A percentile compares a stretch with the other conserved stretches of the same genome.
Conservation (phyloP, 2,888 invertebrate genomes). For the Pyrocoelia pectoralis region DNA sequence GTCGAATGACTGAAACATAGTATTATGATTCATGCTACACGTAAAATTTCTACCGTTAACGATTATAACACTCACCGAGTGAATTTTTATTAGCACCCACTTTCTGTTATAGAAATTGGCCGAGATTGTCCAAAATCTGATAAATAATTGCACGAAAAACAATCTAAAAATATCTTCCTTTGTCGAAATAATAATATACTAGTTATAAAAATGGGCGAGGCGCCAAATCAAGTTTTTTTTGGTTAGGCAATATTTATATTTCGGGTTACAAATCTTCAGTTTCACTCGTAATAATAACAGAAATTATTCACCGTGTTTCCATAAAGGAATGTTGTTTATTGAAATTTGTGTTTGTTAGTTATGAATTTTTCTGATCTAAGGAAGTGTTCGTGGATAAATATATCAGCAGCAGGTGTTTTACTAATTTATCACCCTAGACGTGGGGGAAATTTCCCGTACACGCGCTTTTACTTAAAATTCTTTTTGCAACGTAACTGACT, state of each 20-base stretch:
- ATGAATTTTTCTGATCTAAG: neutral
- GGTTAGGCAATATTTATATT: slow-evolving; percentile 9
- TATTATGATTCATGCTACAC: neutral
- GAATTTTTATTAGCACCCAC: no score
- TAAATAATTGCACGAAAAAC: neutral
- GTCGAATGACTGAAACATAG: neutral
- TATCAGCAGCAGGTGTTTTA: neutral
- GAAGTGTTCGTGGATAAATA: neutral
- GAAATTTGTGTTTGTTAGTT: neutral
- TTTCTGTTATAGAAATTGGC: no score
- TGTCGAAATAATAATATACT: neutral
- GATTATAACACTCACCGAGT: no score
- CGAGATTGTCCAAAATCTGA: neutral
- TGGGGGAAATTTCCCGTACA: neutral
- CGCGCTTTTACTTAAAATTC: neutral
- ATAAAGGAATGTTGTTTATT: neutral
- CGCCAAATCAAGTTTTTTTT: slow-evolving; percentile 1
- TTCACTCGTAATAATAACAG: neutral
- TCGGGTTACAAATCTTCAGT: neutral
- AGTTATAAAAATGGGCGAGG: neutral
- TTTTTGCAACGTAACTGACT: neutral
- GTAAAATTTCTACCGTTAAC: neutral
- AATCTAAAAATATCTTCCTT: neutral
- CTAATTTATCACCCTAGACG: neutral
- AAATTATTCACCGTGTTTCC: neutral